A percentile compares a stretch with the other conserved stretches of the same genome.
These are phyloP conservation scores for Parotocinclus haroldoi DNA, from an alignment of 2,797 vertebrate species.

Conservation along the genomic window DNA sequence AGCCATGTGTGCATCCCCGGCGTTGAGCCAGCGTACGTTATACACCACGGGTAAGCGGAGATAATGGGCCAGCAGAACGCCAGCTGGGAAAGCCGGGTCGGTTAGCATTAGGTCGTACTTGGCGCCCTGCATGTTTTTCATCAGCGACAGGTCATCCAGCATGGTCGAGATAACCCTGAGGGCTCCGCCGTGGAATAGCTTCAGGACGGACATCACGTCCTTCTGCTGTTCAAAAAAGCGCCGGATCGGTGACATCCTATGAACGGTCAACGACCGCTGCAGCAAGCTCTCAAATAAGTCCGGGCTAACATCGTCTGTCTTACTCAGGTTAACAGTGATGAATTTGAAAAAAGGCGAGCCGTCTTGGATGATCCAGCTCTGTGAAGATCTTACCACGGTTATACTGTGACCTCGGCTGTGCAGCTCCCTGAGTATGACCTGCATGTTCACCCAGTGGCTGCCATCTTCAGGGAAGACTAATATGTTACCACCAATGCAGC, in stretches of 20 bases:
- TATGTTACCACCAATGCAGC: slow-evolving; percentile 41
- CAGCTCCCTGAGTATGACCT: slow-evolving; percentile 51
- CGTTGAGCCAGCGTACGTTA: slow-evolving; percentile 53
- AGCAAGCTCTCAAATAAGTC: slow-evolving; percentile 26
- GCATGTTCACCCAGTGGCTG: slow-evolving; percentile 59
- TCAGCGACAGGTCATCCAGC: slow-evolving; percentile 42
- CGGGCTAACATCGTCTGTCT: slow-evolving; percentile 6
- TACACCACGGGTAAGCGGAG: slow-evolving; percentile 51
- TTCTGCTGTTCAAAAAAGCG: slow-evolving; percentile 46
- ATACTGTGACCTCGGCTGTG: slow-evolving; percentile 43
- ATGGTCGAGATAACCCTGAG: slow-evolving; percentile 44
- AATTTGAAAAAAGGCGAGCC: slow-evolving; percentile 40
- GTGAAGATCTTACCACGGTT: slow-evolving; percentile 46
- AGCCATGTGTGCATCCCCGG: slow-evolving; percentile 48
- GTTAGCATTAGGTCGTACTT: slow-evolving; percentile 50
- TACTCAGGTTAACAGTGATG: slow-evolving; percentile 36
- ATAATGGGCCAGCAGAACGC: slow-evolving; percentile 39
- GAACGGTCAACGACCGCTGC: slow-evolving; percentile 28
- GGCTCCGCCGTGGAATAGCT: slow-evolving; percentile 37
- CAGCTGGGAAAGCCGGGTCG: slow-evolving; percentile 39
- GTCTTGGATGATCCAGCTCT: slow-evolving; percentile 51
- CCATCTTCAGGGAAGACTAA: slow-evolving; percentile 55
- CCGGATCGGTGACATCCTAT: slow-evolving; percentile 31
- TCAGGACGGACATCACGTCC: slow-evolving; percentile 17
- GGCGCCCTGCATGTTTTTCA: slow-evolving; percentile 14